Conservation (phyloP, 2,113 vertebrate species). For the Deroptyus accipitrinus region DNA sequence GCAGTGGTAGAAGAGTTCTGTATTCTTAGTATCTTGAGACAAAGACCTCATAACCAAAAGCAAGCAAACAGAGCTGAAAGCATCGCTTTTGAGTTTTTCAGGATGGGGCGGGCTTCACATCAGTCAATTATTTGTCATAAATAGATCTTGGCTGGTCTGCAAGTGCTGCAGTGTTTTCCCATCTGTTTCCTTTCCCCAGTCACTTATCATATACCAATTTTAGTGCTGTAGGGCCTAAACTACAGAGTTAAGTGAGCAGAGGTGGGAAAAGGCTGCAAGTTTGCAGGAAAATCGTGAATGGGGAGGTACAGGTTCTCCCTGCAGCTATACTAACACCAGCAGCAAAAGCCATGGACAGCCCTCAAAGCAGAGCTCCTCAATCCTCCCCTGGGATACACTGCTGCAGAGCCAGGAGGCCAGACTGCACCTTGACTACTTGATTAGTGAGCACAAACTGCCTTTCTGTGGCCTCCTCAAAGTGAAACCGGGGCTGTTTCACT, state of each 20-base stretch:
- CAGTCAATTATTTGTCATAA: neutral
- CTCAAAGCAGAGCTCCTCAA: neutral
- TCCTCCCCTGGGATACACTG: too few relatives aligned
- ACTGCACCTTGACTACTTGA: neutral
- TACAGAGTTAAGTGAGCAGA: neutral
- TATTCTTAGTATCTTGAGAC: neutral
- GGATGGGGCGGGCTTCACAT: neutral
- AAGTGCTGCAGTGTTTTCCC: neutral
- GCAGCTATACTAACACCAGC: neutral
- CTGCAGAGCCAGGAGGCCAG: neutral
- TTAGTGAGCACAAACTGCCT: neutral
- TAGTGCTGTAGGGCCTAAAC: neutral
- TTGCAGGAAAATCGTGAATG: neutral
- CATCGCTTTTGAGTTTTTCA: neutral
- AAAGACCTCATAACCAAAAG: neutral
- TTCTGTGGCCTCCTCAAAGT: neutral
- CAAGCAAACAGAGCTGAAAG: neutral
- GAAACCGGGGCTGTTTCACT: neutral
- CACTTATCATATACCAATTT: neutral
- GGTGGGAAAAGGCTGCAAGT: accelerated
- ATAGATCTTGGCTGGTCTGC: neutral
- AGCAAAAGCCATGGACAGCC: accelerated
- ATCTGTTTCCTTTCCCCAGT: neutral
- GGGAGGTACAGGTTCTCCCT: neutral
- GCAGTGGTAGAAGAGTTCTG: neutral